Conservation (phyloP, 2,113 vertebrate species). For the Fulmarus glacialis region DNA sequence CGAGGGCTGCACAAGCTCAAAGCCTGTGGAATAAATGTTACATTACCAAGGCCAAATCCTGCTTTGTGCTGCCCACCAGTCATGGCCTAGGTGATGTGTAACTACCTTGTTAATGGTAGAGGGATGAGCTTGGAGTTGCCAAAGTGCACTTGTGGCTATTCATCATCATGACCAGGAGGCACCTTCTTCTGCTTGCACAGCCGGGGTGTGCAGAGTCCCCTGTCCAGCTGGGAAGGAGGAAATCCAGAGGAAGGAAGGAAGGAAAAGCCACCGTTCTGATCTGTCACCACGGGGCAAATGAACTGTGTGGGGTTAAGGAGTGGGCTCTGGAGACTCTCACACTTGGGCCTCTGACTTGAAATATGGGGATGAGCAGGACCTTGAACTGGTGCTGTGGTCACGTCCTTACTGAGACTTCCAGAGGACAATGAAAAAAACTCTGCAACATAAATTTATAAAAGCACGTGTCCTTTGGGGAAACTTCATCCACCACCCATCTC, state of each 20-base stretch:
- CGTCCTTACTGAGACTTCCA: not conserved
- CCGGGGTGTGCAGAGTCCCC: rapidly evolving
- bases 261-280: not conserved
- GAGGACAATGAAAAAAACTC: not conserved
- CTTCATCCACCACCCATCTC: not conserved
- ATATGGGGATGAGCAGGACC: not conserved
- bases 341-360: not conserved
- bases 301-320: not conserved
- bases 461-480: not conserved
- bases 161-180: not conserved
- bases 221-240: not conserved
- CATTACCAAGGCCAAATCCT: not conserved
- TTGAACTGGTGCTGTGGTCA: not conserved
- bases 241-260: not conserved
- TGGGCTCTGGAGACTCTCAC: not conserved
- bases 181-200: not conserved
- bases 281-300: not conserved
- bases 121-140: not conserved
- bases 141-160: not conserved
- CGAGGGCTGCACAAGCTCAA: not conserved
- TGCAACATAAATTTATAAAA: not conserved
- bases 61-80: not conserved
- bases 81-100: not conserved
- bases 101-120: not conserved
- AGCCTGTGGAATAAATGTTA: not conserved